A percentile compares a stretch with the other conserved stretches of the same genome.
These are phyloP conservation scores for Lasioglossum pauxillum DNA, from an alignment of 2,888 invertebrate species.

Conservation along the genomic window DNA sequence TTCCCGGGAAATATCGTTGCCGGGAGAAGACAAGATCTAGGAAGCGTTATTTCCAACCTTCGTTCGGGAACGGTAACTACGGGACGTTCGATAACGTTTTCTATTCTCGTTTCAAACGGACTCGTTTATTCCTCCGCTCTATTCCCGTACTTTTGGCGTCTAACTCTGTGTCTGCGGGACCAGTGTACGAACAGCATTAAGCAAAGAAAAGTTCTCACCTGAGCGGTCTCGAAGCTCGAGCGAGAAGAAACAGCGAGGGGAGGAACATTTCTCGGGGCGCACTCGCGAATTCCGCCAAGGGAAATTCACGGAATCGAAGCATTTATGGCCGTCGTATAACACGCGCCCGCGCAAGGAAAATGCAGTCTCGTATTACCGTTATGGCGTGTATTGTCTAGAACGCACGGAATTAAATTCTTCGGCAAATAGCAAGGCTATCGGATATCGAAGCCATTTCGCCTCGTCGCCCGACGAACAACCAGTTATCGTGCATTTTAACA, in stretches of 20 bases:
- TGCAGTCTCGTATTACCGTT: constrained; percentile 38
- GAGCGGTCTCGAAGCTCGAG: not conserved
- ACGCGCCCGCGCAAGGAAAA: constrained; percentile 2
- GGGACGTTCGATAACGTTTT: constrained; percentile 52
- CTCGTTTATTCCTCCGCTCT: not conserved
- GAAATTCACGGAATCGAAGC: constrained; percentile 37
- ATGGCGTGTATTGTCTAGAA: constrained; percentile 17
- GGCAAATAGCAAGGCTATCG: constrained; percentile 27
- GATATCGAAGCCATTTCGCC: constrained; percentile 22
- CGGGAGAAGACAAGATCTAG: constrained; percentile 41
- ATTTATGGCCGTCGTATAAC: constrained; percentile 10
- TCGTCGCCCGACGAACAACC: constrained; percentile 1
- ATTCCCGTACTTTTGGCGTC: not conserved
- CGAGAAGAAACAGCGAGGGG: constrained; percentile 27
- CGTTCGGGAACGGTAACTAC: constrained; percentile 50
- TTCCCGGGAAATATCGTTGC: constrained; percentile 46
- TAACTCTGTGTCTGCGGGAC: not conserved
- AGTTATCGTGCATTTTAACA: constrained; percentile 22
- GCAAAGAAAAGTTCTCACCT: constrained; percentile 36
- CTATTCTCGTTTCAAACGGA: constrained; percentile 38
- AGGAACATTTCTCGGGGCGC: not conserved
- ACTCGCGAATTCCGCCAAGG: constrained; percentile 3
- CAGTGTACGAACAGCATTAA: not conserved
- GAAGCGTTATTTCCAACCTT: constrained; percentile 27
- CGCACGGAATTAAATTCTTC: constrained; percentile 40